Base-by-base conservation (phyloP, 2,797 vertebrate genomes). In the Mastacembelus armatus region DNA sequence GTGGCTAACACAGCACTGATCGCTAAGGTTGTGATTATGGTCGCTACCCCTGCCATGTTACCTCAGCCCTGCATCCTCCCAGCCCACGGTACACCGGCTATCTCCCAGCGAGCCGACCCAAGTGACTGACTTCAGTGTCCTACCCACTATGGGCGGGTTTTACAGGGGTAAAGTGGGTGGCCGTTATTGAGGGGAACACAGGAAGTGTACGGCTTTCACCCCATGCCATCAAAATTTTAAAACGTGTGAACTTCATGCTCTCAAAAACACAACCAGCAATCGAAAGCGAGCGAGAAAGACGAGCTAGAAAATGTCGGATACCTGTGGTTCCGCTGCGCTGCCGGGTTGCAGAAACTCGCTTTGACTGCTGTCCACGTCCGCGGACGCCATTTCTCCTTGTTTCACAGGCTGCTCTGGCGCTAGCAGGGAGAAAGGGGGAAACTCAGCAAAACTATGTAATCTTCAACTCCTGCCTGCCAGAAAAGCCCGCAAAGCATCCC, bases 341-440 rank as follows among this genome's bases (percentile, higher is more conserved):
- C 92, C 91, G 86, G 95, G 89, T 91, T 95, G 94, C 92, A 98
- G 92, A 93, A 96, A 98, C 80, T 97, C 96, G 94, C 94, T 94
- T 93, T 96, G 95, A 94, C 95, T 93, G 94, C 96, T 95, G 95
- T 98, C 97, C 94, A 98, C 96, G 95, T 99, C 97, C 93, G 98
- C 95, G 95, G 97, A 97, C 95, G 96, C 96, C 97, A 99, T 98
- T 96, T 98, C 97, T 96, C 97, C 96, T 94, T 95, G 96, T 95
- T 98, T 96, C 93, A 95, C 94, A 89, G 95, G 95, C 95, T 95
- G 96, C 94, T 96, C 94, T 90, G 95, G 96, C 93, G 96, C 96
- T 98, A 95, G 94, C 88, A 81, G 77, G 66, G 84, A 86, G 85
- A 89, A 89, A 91, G 89, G 92, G 92, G 89, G 86, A 92, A 89